Conservation (phyloP, 2,888 invertebrate species). For the Sialis fuliginosa region DNA sequence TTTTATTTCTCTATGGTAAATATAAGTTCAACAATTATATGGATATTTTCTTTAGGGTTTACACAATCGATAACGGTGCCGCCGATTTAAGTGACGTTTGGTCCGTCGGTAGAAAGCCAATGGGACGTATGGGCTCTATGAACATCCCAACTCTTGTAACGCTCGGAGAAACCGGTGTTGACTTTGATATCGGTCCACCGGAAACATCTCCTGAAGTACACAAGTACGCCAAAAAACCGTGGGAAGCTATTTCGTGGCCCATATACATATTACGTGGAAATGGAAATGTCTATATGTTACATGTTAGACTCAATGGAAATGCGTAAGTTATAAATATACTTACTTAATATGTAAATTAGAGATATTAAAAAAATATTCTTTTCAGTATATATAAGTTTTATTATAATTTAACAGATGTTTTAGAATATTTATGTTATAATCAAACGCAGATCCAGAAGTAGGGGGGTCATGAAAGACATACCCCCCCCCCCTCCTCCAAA, state of each 20-base stretch:
- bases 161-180: constrained; percentile 73
- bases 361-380: too few species aligned
- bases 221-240: constrained; percentile 6
- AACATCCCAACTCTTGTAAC: constrained; percentile 20
- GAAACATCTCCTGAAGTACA: constrained; percentile 12
- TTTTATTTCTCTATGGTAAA: too few species aligned
- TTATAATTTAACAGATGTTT: too few species aligned
- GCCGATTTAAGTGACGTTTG: constrained; percentile 16
- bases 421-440: too few species aligned
- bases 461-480: too few species aligned
- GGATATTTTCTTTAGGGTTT: constrained; percentile 16
- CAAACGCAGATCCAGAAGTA: too few species aligned
- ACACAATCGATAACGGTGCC: constrained; percentile 17
- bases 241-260: constrained; percentile 36
- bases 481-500: too few species aligned
- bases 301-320: constrained; percentile 25
- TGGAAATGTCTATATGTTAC: constrained; percentile 53
- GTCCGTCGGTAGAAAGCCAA: constrained; percentile 21
- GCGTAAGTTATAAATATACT: constrained; percentile 17
- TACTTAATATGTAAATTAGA: too few species aligned
- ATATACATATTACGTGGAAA: constrained; percentile 67
- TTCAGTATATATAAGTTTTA: too few species aligned
- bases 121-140: constrained; percentile 20
- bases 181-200: constrained; percentile 64
- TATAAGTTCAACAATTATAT: too few species aligned